These are phyloP conservation scores for Thaumatotibia leucotreta DNA, from an alignment of 1,140 invertebrate species.

Conservation along the genomic window DNA sequence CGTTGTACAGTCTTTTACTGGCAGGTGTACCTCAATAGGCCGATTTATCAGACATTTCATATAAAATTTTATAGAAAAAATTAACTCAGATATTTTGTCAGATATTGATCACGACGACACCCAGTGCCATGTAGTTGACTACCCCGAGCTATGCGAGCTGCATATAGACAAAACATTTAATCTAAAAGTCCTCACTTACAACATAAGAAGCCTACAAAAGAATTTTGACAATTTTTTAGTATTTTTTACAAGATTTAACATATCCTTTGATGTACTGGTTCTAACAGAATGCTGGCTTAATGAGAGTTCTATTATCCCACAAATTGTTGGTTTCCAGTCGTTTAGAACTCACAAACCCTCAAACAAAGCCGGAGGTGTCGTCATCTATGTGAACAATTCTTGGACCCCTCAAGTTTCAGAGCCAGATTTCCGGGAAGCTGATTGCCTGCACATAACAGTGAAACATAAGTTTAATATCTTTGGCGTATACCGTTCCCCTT, in stretches of 20 bases:
- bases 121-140: too few species aligned
- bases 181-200: not conserved
- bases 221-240: conserved; percentile 14
- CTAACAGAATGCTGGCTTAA: conserved; percentile 21
- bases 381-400: not conserved
- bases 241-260: conserved; percentile 2
- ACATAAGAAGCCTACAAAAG: conserved; percentile 18
- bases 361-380: not conserved
- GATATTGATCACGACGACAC: too few species aligned
- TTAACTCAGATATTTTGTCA: too few species aligned
- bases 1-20: too few species aligned
- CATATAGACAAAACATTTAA: too few species aligned
- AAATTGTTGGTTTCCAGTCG: not conserved
- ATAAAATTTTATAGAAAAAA: too few species aligned
- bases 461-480: not conserved
- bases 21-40: too few species aligned
- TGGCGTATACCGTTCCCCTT: not conserved
- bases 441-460: not conserved
- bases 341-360: not conserved
- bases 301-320: not conserved
- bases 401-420: not conserved
- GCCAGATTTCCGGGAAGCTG: not conserved
- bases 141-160: too few species aligned
- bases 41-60: too few species aligned
- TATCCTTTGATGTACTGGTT: conserved; percentile 15